Evolutionary conservation across 2,888 invertebrate genomes (phyloP), one percentile per base, ranked within the genome.

Genomic region (Steinernema carpocapsae): DNA sequence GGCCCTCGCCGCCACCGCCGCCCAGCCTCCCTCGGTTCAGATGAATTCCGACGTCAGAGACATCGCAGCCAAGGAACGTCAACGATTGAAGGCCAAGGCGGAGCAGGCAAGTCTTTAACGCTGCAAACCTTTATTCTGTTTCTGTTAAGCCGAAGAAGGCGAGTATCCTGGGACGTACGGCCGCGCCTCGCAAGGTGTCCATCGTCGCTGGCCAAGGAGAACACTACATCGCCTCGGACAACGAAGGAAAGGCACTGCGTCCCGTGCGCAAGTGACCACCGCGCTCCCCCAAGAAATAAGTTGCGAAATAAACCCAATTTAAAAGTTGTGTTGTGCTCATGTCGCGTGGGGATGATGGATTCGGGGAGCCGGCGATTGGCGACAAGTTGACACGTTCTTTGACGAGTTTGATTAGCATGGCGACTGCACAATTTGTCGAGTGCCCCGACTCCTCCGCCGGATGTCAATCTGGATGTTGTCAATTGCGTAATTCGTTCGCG

Each of bases 31-130:
- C 14, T 80, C 80, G 45, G 79, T 80, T 45, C 51, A 59, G 56
- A 76, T 80, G 75, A 80, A 77, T 72, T 75, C 77, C 14, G 80
- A 80, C 56, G 79, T 80, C n/a, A 72, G 77, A 3, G 76, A 80
- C 14, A 80, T 80, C 73, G 78, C 78, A 4, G 59, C 59, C 1
- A 71, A 71, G 42, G 74, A 76, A 32, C 56, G 74, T 14, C 48
- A 29, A 17, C 56, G 72, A n/a, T 37, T 71, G 52, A 74, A 73
- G 59, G 26, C 22, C 26, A 56, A 56, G 26, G 6, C 3, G 12
- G 56, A 56, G 6, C 56, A 56, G 56, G 56, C 26, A 26, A 14
- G 26, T 51, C 51, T 51, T n/a, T 43, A n/a, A n/a, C 6, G 14
- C 17, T n/a, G 51, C 6, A 51, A n/a, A 19, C 14, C 6, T 17